Percentiles rank a stretch among this genome's conserved stretches.
Conservation (phyloP, 2,113 vertebrate genomes). For the Centropus bengalensis region DNA sequence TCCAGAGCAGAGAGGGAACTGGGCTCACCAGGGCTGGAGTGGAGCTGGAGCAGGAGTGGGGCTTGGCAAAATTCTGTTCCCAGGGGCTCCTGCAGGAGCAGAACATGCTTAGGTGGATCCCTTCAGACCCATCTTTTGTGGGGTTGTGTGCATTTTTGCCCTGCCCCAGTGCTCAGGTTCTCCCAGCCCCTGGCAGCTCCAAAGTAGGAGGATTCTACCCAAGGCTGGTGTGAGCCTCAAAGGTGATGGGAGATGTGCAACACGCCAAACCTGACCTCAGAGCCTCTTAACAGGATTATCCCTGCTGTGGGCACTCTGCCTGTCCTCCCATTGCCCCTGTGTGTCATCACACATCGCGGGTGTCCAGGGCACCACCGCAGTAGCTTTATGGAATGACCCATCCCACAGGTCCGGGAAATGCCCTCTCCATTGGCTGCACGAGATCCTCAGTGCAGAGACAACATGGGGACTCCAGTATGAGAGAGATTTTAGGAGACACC, state of each 20-base stretch:
- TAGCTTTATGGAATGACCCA: accelerated
- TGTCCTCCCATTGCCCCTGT: background rate
- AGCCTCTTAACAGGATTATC: slow-evolving; percentile 42
- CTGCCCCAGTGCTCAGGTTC: background rate
- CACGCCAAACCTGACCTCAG: background rate
- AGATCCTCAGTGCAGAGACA: background rate
- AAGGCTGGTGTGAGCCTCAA: accelerated
- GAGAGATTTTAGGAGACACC: background rate
- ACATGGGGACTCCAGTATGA: accelerated
- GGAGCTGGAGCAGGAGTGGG: background rate
- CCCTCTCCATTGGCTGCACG: background rate
- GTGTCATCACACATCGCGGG: background rate
- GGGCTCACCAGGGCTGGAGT: background rate
- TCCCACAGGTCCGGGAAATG: background rate
- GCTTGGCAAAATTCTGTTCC: background rate
- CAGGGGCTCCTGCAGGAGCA: accelerated
- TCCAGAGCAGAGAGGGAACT: background rate
- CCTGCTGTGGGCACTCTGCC: background rate
- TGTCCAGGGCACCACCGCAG: accelerated
- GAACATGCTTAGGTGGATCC: background rate
- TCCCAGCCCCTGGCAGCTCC: background rate
- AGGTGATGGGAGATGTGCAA: background rate
- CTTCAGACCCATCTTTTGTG: accelerated
- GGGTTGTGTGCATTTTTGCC: accelerated
- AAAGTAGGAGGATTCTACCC: background rate